phyloP scores from a whole-genome alignment of 2,113 vertebrate genomes.

The Myotis lucifugus region DNA sequence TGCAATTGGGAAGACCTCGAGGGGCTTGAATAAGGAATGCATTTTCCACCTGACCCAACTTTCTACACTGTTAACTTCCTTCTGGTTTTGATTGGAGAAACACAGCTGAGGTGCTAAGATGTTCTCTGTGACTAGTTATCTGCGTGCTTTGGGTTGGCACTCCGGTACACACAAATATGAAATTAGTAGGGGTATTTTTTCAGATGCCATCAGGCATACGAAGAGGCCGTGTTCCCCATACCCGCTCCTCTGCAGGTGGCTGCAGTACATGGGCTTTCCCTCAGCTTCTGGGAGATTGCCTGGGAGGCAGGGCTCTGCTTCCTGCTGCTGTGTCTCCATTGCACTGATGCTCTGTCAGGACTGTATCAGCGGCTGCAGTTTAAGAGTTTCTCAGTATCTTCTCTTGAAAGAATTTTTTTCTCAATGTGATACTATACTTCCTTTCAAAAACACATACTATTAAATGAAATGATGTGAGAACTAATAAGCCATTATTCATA shows the following conservation, averaged over 20 bases:
- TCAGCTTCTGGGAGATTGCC: not conserved
- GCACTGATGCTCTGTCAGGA: not conserved
- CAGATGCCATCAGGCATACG: not conserved
- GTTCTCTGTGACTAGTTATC: not conserved
- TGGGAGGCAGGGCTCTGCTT: not conserved
- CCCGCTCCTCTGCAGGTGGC: not conserved
- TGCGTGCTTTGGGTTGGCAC: not conserved
- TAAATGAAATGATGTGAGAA: not conserved
- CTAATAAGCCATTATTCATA: not conserved
- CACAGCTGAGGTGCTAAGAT: not conserved
- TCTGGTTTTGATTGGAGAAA: not conserved
- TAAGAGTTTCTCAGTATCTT: not conserved
- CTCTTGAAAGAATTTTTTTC: not conserved
- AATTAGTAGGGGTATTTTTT: not conserved
- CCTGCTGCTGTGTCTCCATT: not conserved
- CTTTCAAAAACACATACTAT: not conserved
- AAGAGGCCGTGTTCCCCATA: not conserved
- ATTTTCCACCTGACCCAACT: not conserved
- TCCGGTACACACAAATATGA: not conserved
- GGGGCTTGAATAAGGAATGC: not conserved
- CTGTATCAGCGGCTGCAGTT: not conserved
- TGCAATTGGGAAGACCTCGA: not conserved
- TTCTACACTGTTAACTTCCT: not conserved
- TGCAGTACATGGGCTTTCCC: not conserved
- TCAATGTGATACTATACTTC: not conserved